Conservation (phyloP, 2,797 vertebrate species). For the Loris lydekkerianus region DNA sequence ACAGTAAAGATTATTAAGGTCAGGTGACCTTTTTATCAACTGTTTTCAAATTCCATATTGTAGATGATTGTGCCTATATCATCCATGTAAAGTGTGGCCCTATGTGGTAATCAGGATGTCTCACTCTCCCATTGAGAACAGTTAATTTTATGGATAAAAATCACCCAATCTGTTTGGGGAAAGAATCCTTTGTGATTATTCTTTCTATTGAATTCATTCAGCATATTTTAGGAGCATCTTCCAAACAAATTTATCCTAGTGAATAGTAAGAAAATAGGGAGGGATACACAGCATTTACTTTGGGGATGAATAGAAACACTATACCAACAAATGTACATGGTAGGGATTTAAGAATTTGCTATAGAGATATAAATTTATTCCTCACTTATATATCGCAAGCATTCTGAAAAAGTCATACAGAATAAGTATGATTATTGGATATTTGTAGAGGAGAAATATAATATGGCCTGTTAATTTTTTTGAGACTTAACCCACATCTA, state of each 20-base stretch:
- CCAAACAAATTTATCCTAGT: constrained; percentile 2
- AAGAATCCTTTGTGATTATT: not conserved
- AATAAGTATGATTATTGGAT: not conserved
- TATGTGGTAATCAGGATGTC: not conserved
- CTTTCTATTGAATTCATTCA: constrained; percentile 23
- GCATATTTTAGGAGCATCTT: not conserved
- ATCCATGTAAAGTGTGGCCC: not conserved
- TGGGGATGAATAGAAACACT: not conserved
- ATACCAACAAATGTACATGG: not conserved
- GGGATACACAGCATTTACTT: constrained; percentile 41
- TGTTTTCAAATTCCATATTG: not conserved
- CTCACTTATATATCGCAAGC: not conserved
- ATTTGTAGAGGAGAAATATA: constrained; percentile 32
- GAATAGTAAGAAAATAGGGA: not conserved
- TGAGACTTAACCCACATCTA: not conserved
- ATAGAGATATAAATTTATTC: not conserved
- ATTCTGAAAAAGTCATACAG: not conserved
- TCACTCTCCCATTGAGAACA: not conserved
- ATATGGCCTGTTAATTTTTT: not conserved
- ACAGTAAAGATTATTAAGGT: not conserved
- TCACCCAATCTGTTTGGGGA: not conserved
- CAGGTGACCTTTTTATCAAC: not conserved
- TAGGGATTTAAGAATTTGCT: not conserved
- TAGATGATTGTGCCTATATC: not conserved
- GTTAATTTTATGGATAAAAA: constrained; percentile 37